phyloP scores from a whole-genome alignment of 2,888 invertebrate species.

The Dryobotodes eremita region DNA sequence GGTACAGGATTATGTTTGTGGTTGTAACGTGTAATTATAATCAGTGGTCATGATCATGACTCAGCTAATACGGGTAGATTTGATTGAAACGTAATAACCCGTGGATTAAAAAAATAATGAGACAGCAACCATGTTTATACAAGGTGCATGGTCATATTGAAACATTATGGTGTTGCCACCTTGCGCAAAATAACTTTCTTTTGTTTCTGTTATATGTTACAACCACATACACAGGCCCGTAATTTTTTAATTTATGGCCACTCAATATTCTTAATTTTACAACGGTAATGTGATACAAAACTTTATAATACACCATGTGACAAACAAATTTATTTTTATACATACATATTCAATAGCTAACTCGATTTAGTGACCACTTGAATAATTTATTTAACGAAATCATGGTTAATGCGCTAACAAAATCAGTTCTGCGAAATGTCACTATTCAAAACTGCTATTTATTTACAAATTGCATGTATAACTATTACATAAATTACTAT shows the following conservation, averaged over 20 bases:
- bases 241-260: slow-evolving; percentile 85
- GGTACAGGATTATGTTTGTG: slow-evolving; percentile 76
- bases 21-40: slow-evolving; percentile 60
- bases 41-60: slow-evolving; percentile 8
- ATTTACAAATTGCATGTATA: slow-evolving; percentile 87
- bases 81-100: slow-evolving; percentile 43
- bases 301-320: slow-evolving; percentile 76
- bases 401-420: slow-evolving; percentile 71
- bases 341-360: slow-evolving; percentile 72
- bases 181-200: slow-evolving; percentile 60
- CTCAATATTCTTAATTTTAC: slow-evolving; percentile 88
- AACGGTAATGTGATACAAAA: slow-evolving; percentile 83
- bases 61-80: slow-evolving; percentile 32
- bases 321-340: slow-evolving; percentile 70
- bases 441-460: slow-evolving; percentile 81
- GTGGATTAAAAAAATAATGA: slow-evolving; percentile 33
- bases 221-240: slow-evolving; percentile 77
- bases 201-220: slow-evolving; percentile 52
- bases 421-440: slow-evolving; percentile 69
- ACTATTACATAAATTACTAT: slow-evolving; percentile 91
- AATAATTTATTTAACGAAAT: slow-evolving; percentile 68
- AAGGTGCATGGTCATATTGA: slow-evolving; percentile 48
- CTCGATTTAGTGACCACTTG: slow-evolving; percentile 79
- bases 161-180: slow-evolving; percentile 53
- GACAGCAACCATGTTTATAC: slow-evolving; percentile 17